Evolutionary conservation across 2,797 vertebrate species (phyloP).

Genomic region (Threskiornis aethiopicus): DNA sequence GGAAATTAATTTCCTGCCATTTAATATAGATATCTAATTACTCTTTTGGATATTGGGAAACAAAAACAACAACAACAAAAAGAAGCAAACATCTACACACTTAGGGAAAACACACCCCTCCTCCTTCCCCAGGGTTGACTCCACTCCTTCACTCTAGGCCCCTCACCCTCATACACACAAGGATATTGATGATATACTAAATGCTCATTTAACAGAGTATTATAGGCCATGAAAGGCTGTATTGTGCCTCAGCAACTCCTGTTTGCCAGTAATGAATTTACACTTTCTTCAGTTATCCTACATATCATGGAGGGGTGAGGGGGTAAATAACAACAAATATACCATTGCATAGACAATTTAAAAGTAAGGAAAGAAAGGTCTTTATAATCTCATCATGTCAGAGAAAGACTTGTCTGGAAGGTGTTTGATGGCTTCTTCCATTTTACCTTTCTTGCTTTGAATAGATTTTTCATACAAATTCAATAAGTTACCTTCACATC

Average conservation of each 20-base stretch:
- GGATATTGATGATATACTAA: not conserved
- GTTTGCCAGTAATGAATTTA: not conserved
- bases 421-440: not conserved
- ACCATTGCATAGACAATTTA: not conserved
- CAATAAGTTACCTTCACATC: not conserved
- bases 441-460: not conserved
- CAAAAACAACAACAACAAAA: not conserved
- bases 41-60: not conserved
- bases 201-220: not conserved
- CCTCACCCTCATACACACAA: not conserved
- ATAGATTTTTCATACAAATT: not conserved
- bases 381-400: not conserved
- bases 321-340: not conserved
- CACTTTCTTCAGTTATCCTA: not conserved
- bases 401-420: not conserved
- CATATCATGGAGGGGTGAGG: accelerated
- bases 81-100: not conserved
- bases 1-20: not conserved
- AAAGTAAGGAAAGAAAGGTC: not conserved
- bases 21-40: not conserved
- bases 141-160: not conserved
- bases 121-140: not conserved
- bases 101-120: not conserved
- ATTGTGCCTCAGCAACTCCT: not conserved
- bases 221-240: not conserved